phyloP scores from a whole-genome alignment of 30 jellyfish, hydroid and myxozoan species.

The Pelagia noctiluca region DNA sequence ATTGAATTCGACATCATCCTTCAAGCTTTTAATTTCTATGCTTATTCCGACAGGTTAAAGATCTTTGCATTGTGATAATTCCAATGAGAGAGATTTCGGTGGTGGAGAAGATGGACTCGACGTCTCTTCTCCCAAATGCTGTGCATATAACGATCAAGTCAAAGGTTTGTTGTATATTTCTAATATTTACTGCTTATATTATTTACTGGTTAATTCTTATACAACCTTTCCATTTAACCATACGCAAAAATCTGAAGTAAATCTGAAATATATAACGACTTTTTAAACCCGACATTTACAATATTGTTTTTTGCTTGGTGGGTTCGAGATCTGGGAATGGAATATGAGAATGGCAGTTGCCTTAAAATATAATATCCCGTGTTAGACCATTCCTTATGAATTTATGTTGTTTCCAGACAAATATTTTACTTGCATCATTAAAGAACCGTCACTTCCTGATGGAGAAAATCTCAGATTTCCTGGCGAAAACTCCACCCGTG shows the following conservation, averaged over 20 bases:
- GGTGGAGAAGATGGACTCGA: constrained; percentile 90
- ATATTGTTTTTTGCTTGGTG: background rate
- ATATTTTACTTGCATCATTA: constrained; percentile 84
- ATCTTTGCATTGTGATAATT: constrained; percentile 78
- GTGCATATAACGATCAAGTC: constrained; percentile 89
- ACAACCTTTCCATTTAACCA: background rate
- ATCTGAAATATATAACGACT: background rate
- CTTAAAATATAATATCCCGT: too few relatives aligned
- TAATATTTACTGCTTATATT: background rate
- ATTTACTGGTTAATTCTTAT: background rate
- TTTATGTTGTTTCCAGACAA: constrained; percentile 63
- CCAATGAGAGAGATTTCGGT: constrained; percentile 97
- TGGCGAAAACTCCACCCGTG: constrained; percentile 91
- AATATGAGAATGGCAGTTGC: too few relatives aligned
- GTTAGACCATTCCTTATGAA: background rate
- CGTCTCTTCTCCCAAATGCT: constrained; percentile 88
- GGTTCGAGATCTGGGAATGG: too few relatives aligned
- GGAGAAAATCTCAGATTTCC: constrained; percentile 93
- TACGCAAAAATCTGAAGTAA: background rate
- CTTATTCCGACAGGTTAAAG: constrained; percentile 66
- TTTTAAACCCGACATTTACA: background rate
- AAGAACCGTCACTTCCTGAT: constrained; percentile 83
- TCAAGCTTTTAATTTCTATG: too few relatives aligned
- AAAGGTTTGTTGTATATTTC: constrained; percentile 60
- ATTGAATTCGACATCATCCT: too few relatives aligned